phyloP scores from a whole-genome alignment of 2,113 vertebrate genomes.

The Hemicordylus capensis region DNA sequence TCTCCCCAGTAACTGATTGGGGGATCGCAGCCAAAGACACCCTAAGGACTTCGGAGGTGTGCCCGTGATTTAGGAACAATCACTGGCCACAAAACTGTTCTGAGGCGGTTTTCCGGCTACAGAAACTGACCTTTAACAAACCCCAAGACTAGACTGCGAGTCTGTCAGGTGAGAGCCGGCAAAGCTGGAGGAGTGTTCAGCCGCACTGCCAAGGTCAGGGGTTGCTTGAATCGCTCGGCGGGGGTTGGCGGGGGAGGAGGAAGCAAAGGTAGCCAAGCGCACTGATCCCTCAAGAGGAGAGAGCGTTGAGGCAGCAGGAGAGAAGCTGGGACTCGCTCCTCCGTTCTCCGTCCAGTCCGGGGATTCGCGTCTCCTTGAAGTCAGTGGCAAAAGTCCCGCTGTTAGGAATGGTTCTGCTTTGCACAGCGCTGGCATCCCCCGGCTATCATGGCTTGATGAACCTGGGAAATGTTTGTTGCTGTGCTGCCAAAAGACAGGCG shows the following conservation, averaged over 20 bases:
- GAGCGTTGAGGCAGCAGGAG: neutral
- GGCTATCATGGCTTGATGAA: neutral
- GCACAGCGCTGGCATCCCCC: neutral
- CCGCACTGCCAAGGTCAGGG: neutral
- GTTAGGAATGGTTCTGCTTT: neutral
- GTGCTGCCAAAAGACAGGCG: neutral
- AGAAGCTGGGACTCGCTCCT: neutral
- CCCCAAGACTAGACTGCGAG: neutral
- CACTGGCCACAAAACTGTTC: neutral
- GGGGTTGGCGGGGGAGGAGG: too few relatives aligned
- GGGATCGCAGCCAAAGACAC: neutral
- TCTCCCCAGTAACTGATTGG: neutral
- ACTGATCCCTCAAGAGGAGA: conserved; percentile 44
- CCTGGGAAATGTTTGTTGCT: neutral
- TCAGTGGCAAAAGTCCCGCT: neutral
- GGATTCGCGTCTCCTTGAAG: neutral
- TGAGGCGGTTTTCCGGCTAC: too few relatives aligned
- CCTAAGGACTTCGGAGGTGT: neutral
- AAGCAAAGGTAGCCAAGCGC: conserved; percentile 25
- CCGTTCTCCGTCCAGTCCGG: neutral
- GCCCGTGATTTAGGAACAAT: neutral
- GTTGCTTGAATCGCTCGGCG: conserved; percentile 15
- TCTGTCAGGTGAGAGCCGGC: neutral
- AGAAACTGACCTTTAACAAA: neutral
- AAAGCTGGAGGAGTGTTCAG: neutral